phyloP scores from a whole-genome alignment of 2,888 invertebrate species.

The Parapristionchus giblindavisi region DNA sequence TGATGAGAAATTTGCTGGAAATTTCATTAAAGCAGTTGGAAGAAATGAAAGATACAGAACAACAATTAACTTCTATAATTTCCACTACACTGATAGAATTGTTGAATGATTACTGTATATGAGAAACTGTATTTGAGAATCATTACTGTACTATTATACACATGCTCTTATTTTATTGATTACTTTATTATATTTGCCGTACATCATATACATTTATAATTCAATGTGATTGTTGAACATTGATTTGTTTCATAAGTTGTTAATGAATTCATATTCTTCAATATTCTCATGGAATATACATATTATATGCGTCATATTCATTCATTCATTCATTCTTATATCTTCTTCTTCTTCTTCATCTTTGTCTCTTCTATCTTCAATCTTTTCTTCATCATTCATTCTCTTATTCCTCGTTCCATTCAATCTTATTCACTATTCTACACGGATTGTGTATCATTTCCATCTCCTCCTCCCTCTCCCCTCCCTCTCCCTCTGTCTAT shows the following conservation, averaged over 20 bases:
- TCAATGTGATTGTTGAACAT: no score
- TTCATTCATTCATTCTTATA: neutral
- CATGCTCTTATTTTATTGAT: no score
- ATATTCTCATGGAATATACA: no score
- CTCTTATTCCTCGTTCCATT: neutral
- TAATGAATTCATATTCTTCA: no score
- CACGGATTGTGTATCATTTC: neutral
- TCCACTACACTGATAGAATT: neutral
- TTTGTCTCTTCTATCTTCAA: neutral
- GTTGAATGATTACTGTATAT: neutral
- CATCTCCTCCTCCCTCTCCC: slow-evolving; percentile 1
- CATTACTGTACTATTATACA: no score
- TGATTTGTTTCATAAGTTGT: no score
- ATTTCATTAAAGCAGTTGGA: neutral
- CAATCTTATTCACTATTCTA: neutral
- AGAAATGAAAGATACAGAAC: slow-evolving; percentile 12
- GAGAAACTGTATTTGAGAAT: no score
- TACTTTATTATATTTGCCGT: no score
- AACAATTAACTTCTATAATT: slow-evolving; percentile 14
- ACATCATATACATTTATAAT: no score
- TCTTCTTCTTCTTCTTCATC: neutral
- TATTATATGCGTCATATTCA: no score
- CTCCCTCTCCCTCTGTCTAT: neutral
- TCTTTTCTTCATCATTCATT: neutral
- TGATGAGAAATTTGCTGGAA: neutral